Percentiles rank a stretch among this genome's conserved stretches.
Conservation (phyloP, 2,888 invertebrate species). For the Linhomoeus sp. region DNA sequence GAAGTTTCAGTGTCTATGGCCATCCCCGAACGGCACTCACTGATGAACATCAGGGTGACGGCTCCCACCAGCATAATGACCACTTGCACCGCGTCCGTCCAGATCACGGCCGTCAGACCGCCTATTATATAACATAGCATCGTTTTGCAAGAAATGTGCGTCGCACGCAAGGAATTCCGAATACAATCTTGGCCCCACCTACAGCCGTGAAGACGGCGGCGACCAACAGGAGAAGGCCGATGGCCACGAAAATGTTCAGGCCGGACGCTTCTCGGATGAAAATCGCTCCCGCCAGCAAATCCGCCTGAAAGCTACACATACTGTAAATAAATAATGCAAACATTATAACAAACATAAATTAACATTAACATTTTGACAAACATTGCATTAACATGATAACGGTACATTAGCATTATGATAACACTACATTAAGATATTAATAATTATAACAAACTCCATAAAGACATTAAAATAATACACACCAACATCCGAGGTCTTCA, state of each 20-base stretch:
- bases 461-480: too few relatives aligned
- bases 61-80: conserved; percentile 38
- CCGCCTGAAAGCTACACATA: too few relatives aligned
- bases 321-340: too few relatives aligned
- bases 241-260: not conserved
- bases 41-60: conserved; percentile 32
- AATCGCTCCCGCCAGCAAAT: not conserved
- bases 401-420: too few relatives aligned
- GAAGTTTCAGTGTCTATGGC: too few relatives aligned
- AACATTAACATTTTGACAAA: conserved; percentile 31
- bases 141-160: not conserved
- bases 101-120: conserved; percentile 38
- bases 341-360: too few relatives aligned
- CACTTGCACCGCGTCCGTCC: conserved; percentile 38
- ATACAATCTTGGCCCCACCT: too few relatives aligned
- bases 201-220: not conserved
- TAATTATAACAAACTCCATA: too few relatives aligned
- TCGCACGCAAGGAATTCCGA: too few relatives aligned
- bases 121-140: conserved; percentile 19
- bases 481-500: too few relatives aligned
- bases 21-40: conserved; percentile 20
- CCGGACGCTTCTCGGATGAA: not conserved
- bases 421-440: too few relatives aligned
- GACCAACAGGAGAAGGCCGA: not conserved
- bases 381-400: conserved; percentile 38